Base-by-base conservation (phyloP, 2,888 invertebrate genomes). In the Pyrochroa serraticornis region DNA sequence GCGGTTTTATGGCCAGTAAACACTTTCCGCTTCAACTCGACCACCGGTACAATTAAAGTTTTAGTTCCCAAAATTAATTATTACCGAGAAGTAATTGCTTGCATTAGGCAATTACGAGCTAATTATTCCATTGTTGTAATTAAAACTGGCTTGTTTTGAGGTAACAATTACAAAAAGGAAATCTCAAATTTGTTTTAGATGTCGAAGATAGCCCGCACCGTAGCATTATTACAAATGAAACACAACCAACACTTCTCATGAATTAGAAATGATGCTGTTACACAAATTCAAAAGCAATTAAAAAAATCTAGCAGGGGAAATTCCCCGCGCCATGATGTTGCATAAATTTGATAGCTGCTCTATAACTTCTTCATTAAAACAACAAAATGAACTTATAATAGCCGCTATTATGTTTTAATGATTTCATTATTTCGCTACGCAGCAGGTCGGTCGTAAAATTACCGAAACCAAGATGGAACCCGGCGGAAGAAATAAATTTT, bases 401-500 rank as follows among this genome's bases (percentile, higher is more conserved):
- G 49, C 53, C 36, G 53, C 58, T 37, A 49, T 58, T 58, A 48
- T 48, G 13, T 44, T 34, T 43, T 50, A 59, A 59, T 55, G 50
- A 59, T 55, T 59, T 50, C 54, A 59, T 59, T 59, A 55, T 54
- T 41, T 38, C 30, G 39, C 49, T 38, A 41, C 37, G 39, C 34
- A 37, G 41, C 50, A 42, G 39, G 50, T 41, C 43, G 35, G 42
- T 51, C 37, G 9, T 30, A 53, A 66, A 67, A 70, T 66, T 22
- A 22, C 22, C 22, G 22, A 22, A 22, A 22, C 64, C 70, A 72
- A 72, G 63, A 71, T 72, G 72, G 70, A 62, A 64, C 46, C 67
- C 62, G 58, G 53, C 69, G 69, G 70, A 68, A 70, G 69, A 66
- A 58, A 69, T 69, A 71, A 70, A 69, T 70, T 70, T 66, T 62